Evolutionary conservation across 2,888 invertebrate genomes (phyloP), one percentile per base, ranked within the genome.

Genomic region (Eupithecia insigniata): DNA sequence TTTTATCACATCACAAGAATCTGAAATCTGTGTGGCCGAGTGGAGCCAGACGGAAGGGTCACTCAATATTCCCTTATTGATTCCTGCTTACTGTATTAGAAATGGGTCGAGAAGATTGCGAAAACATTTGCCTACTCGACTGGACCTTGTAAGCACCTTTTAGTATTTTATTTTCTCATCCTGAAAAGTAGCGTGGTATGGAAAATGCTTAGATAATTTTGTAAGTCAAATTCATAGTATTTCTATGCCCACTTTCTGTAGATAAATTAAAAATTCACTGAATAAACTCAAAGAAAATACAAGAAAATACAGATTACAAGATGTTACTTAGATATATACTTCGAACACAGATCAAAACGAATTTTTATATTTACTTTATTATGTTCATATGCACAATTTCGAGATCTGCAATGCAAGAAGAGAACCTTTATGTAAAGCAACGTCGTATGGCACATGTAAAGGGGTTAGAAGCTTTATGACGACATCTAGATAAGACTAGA

Each of bases 31-130:
- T 80, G 72, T 69, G 64, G 28, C 22, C 70, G 26, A 39, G 89
- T 89, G 88, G 80, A 89, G 81, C 82, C 79, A 82, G 79, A 81
- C 76, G 88, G 86, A 90, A 89, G 89, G 89, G 89, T 87, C 88
- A 82, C 80, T 82, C 71, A 55, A 80, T 82, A 82, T 78, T 82
- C 82, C 84, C 83, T 80, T 81, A 89, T 85, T 85, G 84, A 88
- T 86, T 84, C 83, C 83, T 79, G 82, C 83, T 83, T 83, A 81
- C 79, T 79, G 75, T 75, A 76, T 73, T 66, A 77, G 71, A 78
- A 77, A 75, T 74, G 72, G 68, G 61, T 76, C 62, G 60, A 67
- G 66, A 55, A 69, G 68, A 73, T 71, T 66, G 46, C 18, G 64
- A 66, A 74, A 74, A 71, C 34, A 51, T 73, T 72, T 72, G 51